Evolutionary conservation across 2,888 invertebrate species (phyloP), one percentile per base, ranked within the genome.

Genomic region (Macaria liturata): DNA sequence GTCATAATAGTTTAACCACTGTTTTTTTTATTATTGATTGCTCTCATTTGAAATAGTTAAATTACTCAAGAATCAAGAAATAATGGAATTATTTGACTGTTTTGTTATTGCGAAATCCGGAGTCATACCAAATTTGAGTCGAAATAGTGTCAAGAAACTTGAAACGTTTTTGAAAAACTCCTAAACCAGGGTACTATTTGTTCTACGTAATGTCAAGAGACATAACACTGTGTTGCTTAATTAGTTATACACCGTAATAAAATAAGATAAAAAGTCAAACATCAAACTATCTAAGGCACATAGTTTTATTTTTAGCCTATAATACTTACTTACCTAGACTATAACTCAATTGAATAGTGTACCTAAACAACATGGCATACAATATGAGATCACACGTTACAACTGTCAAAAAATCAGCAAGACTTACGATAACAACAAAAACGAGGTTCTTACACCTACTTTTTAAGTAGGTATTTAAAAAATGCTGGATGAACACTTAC

Each of bases 101-200:
- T 42, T 42, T 42, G 42, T 42, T 42, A 42, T 42, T 42, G 42
- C 42, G 42, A 42, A 42, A 42, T 42, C 42, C 42, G 42, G 42
- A 42, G 9, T 42, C 42, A 42, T 9, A 42, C 42, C 9, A n/a
- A 42, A 42, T 42, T 42, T 42, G 42, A 42, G 42, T 42, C 9
- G 42, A 42, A 42, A 42, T 42, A 42, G 42, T 42, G 42, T 42
- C 42, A 42, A 42, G 42, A 42, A 42, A 42, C 42, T 42, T 42
- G 42, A 42, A 42, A 42, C 42, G 9, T 9, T 42, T 42, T 42
- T 42, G 42, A 42, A 42, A 42, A 42, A 42, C 42, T 42, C 42
- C n/a, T 9, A 5, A n/a, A 42, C 42, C 42, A 42, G 42, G 42
- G 42, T 42, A 42, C 42, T 42, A 42, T 42, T 42, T 42, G 42